Evolutionary conservation across 2,113 vertebrate genomes (phyloP).

Genomic region (Alethe castanea): DNA sequence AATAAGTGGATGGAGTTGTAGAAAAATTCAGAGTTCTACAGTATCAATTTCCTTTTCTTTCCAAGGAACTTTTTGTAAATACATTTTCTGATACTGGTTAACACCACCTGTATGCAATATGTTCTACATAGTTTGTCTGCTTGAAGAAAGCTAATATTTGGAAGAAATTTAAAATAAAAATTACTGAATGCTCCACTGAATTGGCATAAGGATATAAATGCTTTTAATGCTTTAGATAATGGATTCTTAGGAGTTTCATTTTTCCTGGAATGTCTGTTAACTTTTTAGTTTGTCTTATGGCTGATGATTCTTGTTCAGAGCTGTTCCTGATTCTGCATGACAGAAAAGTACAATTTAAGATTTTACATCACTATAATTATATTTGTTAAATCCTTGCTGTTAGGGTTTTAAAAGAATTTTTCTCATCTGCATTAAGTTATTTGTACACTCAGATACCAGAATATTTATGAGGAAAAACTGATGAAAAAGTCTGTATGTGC

Average conservation of each 20-base stretch:
- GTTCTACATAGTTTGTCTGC: not conserved
- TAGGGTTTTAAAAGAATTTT: not conserved
- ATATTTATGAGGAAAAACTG: not conserved
- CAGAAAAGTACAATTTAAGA: not conserved
- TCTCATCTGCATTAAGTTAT: not conserved
- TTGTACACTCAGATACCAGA: not conserved
- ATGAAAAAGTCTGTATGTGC: not conserved
- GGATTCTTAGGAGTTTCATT: not conserved
- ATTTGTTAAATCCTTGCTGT: not conserved
- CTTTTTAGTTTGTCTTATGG: not conserved
- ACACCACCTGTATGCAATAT: not conserved
- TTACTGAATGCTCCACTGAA: not conserved
- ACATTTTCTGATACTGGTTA: not conserved
- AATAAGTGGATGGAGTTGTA: not conserved
- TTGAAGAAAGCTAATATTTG: not conserved
- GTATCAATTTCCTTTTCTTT: not conserved
- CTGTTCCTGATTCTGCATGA: not conserved
- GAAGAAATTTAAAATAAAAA: not conserved
- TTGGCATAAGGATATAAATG: not conserved
- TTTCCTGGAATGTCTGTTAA: not conserved
- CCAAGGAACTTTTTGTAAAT: not conserved
- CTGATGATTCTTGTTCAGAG: not conserved
- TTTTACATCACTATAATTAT: not conserved
- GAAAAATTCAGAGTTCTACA: not conserved
- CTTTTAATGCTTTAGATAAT: not conserved